Conservation (phyloP, 2,797 vertebrate genomes). For the Coilia nasus region DNA sequence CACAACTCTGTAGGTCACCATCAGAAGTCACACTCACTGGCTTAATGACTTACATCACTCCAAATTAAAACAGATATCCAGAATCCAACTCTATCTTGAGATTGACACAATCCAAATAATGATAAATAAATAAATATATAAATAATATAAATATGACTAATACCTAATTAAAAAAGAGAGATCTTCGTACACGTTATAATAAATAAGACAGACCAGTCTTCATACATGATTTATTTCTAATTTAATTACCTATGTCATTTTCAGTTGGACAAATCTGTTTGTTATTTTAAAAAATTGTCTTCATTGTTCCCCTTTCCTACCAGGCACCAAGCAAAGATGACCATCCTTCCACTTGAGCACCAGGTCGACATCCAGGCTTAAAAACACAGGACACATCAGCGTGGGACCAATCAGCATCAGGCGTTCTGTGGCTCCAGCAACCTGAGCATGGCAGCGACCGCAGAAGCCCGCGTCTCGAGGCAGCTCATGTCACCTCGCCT, state of each 20-base stretch:
- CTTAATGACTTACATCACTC: background rate
- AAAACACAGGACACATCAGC: background rate
- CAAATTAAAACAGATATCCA: background rate
- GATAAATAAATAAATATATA: too few species aligned
- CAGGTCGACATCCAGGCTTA: background rate
- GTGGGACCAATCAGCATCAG: background rate
- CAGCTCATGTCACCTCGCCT: background rate
- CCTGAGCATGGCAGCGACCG: background rate
- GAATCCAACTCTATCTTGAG: background rate
- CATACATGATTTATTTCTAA: background rate
- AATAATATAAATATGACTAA: too few species aligned
- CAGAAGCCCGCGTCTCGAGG: background rate
- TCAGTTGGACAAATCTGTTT: background rate
- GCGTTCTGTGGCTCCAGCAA: background rate
- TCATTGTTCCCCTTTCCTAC: background rate
- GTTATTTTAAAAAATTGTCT: background rate
- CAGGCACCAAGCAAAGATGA: slow-evolving; percentile 10
- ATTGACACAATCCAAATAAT: background rate
- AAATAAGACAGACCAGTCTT: too few species aligned
- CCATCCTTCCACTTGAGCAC: background rate
- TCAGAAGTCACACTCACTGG: background rate
- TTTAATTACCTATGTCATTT: background rate
- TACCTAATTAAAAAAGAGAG: too few species aligned
- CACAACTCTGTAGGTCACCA: background rate
- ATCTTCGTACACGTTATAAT: too few species aligned